A percentile compares a stretch with the other conserved stretches of the same genome.
phyloP scores from a whole-genome alignment of 2,797 vertebrate species.

The Rhabdophis nuchalis region DNA sequence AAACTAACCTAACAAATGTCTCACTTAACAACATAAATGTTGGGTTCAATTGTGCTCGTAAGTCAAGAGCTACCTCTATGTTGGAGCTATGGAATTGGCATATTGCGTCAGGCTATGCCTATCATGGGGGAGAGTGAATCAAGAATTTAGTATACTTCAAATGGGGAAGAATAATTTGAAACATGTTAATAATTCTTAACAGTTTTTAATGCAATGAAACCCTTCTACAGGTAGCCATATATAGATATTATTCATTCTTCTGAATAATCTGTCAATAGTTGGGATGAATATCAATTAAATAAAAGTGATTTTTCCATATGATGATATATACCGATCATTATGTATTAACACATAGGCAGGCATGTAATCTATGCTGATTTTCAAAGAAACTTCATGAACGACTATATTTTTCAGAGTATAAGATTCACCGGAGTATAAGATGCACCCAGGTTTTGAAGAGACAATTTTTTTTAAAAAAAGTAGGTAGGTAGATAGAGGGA shows the following conservation, averaged over 20 bases:
- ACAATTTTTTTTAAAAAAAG: too few relatives aligned
- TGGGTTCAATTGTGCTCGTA: background rate
- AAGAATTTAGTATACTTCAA: background rate
- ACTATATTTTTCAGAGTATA: too few relatives aligned
- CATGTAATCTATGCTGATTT: too few relatives aligned
- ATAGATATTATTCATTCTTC: background rate
- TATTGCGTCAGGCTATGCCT: background rate
- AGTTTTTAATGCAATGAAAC: too few relatives aligned
- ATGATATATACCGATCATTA: too few relatives aligned
- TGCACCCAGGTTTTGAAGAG: too few relatives aligned
- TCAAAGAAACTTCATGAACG: too few relatives aligned
- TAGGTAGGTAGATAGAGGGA: too few relatives aligned
- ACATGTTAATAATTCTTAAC: background rate
- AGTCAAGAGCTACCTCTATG: background rate
- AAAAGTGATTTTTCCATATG: background rate
- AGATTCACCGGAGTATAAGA: too few relatives aligned
- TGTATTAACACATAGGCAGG: too few relatives aligned
- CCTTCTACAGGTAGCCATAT: background rate
- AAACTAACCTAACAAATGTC: background rate
- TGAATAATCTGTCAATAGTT: background rate
- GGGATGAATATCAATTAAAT: background rate
- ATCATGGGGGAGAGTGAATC: background rate
- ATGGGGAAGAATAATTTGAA: background rate
- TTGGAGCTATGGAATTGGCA: background rate
- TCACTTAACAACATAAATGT: background rate